Evolutionary conservation across 1,140 invertebrate genomes (phyloP).

Genomic region (Xylocopa sonorina): DNA sequence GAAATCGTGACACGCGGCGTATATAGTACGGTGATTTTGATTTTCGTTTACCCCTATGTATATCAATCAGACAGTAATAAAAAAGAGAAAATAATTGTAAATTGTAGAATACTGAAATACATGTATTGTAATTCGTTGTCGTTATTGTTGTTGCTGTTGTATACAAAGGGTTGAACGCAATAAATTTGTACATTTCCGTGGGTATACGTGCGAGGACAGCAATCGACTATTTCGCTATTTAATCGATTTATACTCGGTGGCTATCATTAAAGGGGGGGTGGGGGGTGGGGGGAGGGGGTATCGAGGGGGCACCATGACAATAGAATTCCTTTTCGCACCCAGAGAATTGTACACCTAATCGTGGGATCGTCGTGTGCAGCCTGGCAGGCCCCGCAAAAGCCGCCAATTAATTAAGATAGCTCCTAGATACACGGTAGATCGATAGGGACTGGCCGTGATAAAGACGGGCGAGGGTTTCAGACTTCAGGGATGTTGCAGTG

Average conservation of each 20-base stretch:
- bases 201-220: background rate
- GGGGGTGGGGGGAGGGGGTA: background rate
- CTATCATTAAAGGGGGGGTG: no score
- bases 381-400: slow-evolving; percentile 56
- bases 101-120: background rate
- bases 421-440: slow-evolving; percentile 72
- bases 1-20: background rate
- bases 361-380: slow-evolving; percentile 56
- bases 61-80: background rate
- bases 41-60: slow-evolving; percentile 14
- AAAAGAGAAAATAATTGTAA: background rate
- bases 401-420: slow-evolving; percentile 76
- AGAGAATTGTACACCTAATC: slow-evolving; percentile 47
- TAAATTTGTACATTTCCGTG: slow-evolving; percentile 8
- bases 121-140: no score
- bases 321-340: slow-evolving; percentile 51
- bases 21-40: slow-evolving; percentile 5
- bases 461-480: slow-evolving; percentile 67
- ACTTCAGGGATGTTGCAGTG: slow-evolving; percentile 78
- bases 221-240: background rate
- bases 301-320: slow-evolving; percentile 34
- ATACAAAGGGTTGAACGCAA: slow-evolving; percentile 20
- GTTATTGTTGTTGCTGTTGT: background rate
- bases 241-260: slow-evolving; percentile 6
- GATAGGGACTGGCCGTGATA: slow-evolving; percentile 71